A percentile compares a stretch with the other conserved stretches of the same genome.
Evolutionary conservation across 2,113 vertebrate genomes (phyloP).

Genomic region (Calidris pugnax): DNA sequence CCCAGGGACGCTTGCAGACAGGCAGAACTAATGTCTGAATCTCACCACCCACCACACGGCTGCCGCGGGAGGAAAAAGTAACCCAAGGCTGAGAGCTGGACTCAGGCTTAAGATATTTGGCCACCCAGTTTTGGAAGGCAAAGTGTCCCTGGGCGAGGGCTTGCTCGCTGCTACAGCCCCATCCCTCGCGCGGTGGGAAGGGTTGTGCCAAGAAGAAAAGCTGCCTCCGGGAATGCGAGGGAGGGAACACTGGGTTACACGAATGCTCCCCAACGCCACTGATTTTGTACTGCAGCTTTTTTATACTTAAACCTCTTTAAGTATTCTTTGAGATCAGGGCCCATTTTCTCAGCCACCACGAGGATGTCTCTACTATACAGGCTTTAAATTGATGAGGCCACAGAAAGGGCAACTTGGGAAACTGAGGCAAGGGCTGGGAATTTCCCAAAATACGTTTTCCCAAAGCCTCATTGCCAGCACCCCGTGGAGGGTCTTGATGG

Average conservation of each 20-base stretch:
- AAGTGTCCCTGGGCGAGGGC: rapidly evolving
- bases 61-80: not conserved
- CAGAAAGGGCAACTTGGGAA: not conserved
- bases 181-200: rapidly evolving
- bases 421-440: rapidly evolving
- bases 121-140: rapidly evolving
- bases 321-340: not conserved
- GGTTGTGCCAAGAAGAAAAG: not conserved
- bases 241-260: not conserved
- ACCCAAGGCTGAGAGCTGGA: not conserved
- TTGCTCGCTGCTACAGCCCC: not conserved
- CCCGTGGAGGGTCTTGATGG: rapidly evolving
- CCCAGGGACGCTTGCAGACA: not conserved
- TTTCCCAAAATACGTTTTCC: not conserved
- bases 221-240: rapidly evolving
- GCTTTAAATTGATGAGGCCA: not conserved
- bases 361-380: not conserved
- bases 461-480: rapidly evolving
- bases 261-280: rapidly evolving
- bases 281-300: not conserved
- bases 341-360: not conserved
- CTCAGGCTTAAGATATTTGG: not conserved
- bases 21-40: not conserved
- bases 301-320: not conserved
- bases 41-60: not conserved